Conservation (phyloP, 2,797 vertebrate species). For the Heteromormyrus szaboi region DNA sequence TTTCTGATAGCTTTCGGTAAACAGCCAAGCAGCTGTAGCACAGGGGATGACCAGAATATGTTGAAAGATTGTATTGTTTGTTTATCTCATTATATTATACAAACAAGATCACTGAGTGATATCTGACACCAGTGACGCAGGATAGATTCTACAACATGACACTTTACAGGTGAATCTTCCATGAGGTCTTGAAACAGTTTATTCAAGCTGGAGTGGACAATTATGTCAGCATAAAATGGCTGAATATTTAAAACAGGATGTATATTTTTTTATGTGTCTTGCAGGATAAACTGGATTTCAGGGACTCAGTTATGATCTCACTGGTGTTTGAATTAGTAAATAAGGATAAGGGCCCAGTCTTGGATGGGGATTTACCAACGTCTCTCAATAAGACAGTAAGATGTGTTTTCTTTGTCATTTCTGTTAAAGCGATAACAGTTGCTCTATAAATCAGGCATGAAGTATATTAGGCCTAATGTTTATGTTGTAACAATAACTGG, state of each 20-base stretch:
- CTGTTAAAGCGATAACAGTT: background rate
- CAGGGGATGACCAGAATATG: constrained; percentile 15
- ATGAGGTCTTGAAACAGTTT: background rate
- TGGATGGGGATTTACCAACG: constrained; percentile 75
- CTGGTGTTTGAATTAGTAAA: constrained; percentile 78
- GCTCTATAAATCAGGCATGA: background rate
- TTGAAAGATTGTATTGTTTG: background rate
- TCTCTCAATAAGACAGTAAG: constrained; percentile 82
- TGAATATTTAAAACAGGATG: background rate
- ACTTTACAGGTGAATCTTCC: background rate
- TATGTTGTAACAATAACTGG: background rate
- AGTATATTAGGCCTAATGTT: background rate
- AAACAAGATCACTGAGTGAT: background rate
- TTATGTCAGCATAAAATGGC: background rate
- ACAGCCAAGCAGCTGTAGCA: constrained; percentile 6
- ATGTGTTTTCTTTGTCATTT: background rate
- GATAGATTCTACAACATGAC: background rate
- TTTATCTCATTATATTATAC: background rate
- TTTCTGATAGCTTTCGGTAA: background rate
- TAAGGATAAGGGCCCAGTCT: constrained; percentile 77
- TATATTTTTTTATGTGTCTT: constrained; percentile 23
- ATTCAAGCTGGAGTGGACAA: background rate
- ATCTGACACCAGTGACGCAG: background rate
- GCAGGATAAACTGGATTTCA: constrained; percentile 83
- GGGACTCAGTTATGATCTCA: constrained; percentile 79